Evolutionary conservation across 2,888 invertebrate species (phyloP), one percentile per base, ranked within the genome.

Genomic region (Aethes cnicana): DNA sequence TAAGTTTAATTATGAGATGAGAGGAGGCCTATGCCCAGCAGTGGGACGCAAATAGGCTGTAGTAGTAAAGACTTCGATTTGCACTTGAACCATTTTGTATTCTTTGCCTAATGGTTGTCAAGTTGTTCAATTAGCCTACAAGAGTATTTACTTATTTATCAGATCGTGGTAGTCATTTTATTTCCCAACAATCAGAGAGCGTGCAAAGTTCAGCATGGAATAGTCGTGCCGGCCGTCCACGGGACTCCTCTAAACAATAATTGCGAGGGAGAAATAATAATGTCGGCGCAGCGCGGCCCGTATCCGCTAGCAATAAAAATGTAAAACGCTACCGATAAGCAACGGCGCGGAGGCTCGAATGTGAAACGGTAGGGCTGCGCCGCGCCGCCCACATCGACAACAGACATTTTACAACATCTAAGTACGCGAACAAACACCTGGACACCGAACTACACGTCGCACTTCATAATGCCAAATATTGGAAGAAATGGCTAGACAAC

Each of bases 221-320:
- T 50, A 50, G 57, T 65, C 58, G 59, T 43, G 43, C 63, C 66
- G 60, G 67, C 57, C 54, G 59, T 52, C 39, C 68, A 60, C 56
- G 61, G 71, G 72, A 74, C 76, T 81, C 74, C 77, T 83, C 83
- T 84, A 84, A 84, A 82, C 87, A 86, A 85, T 88, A 86, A 88
- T 87, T 85, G 84, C 79, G 65, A 72, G 77, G 80, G 74, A 84
- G 85, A 84, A 87, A 87, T 84, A 88, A 86, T 84, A 87, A 84
- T 81, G 83, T 77, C 81, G 74, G 73, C 76, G 74, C 74, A 75
- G 77, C 81, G 80, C 80, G 75, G 84, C 65, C 80, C 78, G 84
- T 86, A 87, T 87, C 88, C 87, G 88, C 78, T 85, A 74, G 87
- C 85, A 88, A 87, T 88, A 88, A 87, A 89, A 88, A 89, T 89